Evolutionary conservation across 2,888 invertebrate genomes (phyloP).

Genomic region (Cheilosia grossa): DNA sequence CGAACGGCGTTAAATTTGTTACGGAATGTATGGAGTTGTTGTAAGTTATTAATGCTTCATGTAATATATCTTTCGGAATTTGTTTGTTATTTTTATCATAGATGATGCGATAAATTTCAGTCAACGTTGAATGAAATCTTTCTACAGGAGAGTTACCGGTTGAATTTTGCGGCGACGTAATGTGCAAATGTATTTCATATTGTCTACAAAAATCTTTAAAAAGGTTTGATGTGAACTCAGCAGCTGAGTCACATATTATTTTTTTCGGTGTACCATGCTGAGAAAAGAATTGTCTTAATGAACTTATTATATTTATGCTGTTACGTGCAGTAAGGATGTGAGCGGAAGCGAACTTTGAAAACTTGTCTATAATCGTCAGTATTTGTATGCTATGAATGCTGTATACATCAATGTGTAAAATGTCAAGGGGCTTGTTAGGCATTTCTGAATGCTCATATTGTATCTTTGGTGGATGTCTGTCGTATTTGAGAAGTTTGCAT

Average conservation of each 20-base stretch:
- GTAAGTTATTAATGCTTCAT: constrained; percentile 11
- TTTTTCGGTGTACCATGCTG: constrained; percentile 15
- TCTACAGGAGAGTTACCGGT: constrained; percentile 15
- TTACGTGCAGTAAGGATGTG: neutral
- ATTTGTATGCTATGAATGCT: constrained; percentile 1
- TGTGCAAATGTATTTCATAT: neutral
- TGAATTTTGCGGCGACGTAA: neutral
- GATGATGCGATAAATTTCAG: constrained; percentile 24
- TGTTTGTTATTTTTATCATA: constrained; percentile 16
- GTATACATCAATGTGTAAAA: neutral
- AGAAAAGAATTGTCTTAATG: constrained; percentile 2
- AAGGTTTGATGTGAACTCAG: neutral
- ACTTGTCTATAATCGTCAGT: constrained; percentile 7
- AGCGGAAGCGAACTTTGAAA: constrained; percentile 14
- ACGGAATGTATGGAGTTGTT: constrained; percentile 20
- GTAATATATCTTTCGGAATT: constrained; percentile 9
- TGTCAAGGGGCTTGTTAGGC: neutral
- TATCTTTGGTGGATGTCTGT: constrained; percentile 1
- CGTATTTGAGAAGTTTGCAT: neutral
- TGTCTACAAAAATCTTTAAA: neutral
- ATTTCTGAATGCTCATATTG: constrained; percentile 1
- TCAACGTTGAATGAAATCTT: constrained; percentile 11
- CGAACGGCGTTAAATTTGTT: too few species aligned
- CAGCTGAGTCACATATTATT: neutral
- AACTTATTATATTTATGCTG: constrained; percentile 1